A percentile compares a stretch with the other conserved stretches of the same genome.
Evolutionary conservation across 2,113 vertebrate species (phyloP).

Genomic region (Hyla sarda): DNA sequence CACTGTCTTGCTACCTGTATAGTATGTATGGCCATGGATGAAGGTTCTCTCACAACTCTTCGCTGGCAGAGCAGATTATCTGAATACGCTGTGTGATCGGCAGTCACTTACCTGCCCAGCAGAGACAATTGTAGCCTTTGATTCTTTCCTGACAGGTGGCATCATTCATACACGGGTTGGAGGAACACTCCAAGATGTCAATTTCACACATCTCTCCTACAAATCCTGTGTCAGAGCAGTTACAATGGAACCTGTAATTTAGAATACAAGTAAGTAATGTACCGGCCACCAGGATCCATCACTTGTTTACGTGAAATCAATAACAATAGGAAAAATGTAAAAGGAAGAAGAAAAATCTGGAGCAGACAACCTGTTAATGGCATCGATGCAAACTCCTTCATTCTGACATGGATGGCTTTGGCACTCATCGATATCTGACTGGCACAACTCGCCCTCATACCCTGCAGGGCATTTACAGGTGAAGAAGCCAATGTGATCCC

Average conservation of each 20-base stretch:
- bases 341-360: neutral
- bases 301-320: neutral
- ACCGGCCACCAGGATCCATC: neutral
- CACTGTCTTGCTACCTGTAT: neutral
- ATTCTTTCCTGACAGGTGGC: conserved; percentile 82
- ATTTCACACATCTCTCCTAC: conserved; percentile 80
- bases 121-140: conserved; percentile 83
- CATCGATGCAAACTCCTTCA: conserved; percentile 79
- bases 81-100: neutral
- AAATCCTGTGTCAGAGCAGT: conserved; percentile 87
- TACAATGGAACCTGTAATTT: conserved; percentile 80
- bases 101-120: conserved; percentile 84
- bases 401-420: conserved; percentile 83
- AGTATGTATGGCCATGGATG: neutral
- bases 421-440: conserved; percentile 89
- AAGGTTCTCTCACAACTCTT: neutral
- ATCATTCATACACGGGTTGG: conserved; percentile 84
- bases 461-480: conserved; percentile 82
- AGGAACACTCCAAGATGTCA: conserved; percentile 90
- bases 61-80: neutral
- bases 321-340: neutral
- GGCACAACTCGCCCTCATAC: conserved; percentile 81
- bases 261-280: neutral
- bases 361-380: conserved; percentile 79
- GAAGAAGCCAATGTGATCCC: conserved; percentile 83